phyloP scores from a whole-genome alignment of 1,140 invertebrate genomes.

The Leptonema lineaticorne region DNA sequence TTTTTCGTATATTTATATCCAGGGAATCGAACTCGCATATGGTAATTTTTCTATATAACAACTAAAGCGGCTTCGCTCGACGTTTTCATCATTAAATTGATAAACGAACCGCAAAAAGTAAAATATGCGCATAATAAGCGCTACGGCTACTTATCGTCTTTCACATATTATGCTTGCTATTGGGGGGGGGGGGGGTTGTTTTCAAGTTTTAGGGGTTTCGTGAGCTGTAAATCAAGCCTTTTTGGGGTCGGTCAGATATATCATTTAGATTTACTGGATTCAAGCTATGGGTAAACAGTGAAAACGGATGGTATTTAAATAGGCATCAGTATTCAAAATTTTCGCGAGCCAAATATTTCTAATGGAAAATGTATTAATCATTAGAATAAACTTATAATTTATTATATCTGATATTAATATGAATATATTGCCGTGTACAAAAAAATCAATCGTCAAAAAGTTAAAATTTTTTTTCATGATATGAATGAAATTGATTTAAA shows the following conservation, averaged over 20 bases:
- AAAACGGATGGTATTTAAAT: not conserved
- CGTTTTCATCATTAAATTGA: not conserved
- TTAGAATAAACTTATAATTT: too few species aligned
- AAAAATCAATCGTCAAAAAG: not conserved
- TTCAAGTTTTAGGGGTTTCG: not conserved
- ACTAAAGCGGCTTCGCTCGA: too few species aligned
- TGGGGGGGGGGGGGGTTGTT: not conserved
- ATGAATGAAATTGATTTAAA: not conserved
- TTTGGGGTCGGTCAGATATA: slow-evolving; percentile 20
- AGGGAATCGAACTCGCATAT: too few species aligned
- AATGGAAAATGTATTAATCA: too few species aligned
- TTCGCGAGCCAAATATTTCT: too few species aligned
- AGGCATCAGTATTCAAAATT: not conserved
- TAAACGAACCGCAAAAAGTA: not conserved
- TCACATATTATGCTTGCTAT: slow-evolving; percentile 9
- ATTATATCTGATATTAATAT: too few species aligned
- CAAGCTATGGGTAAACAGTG: not conserved
- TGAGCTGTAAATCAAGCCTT: slow-evolving; percentile 21
- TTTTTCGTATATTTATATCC: not conserved
- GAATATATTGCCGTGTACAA: not conserved
- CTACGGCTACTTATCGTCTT: slow-evolving; percentile 9
- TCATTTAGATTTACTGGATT: slow-evolving; percentile 30
- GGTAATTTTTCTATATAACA: too few species aligned
- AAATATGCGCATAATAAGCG: not conserved
- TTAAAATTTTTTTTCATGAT: not conserved